These are phyloP conservation scores for Fundulus diaphanus DNA, from an alignment of 2,797 vertebrate genomes.

Conservation along the genomic window DNA sequence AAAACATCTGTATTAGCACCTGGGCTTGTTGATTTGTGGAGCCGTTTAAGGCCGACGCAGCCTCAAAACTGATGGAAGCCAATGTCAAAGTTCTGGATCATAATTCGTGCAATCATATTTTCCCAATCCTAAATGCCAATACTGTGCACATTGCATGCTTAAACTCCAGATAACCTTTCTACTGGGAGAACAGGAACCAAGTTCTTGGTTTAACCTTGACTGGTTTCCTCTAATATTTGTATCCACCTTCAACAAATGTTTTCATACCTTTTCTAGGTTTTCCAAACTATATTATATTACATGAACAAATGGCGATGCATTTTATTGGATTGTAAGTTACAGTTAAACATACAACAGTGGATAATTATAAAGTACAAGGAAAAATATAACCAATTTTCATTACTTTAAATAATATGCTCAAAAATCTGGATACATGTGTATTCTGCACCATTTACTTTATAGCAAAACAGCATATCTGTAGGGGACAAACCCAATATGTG, in stretches of 20 bases:
- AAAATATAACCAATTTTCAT: no score
- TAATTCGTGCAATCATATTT: conserved; percentile 72
- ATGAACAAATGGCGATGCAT: no score
- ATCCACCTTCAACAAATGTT: neutral
- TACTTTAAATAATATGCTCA: no score
- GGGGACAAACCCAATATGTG: neutral
- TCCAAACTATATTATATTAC: neutral
- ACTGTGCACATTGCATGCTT: conserved; percentile 52
- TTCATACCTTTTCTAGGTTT: neutral
- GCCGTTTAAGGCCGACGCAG: conserved; percentile 71
- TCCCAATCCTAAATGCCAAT: conserved; percentile 63
- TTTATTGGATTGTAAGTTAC: neutral
- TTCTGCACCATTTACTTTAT: neutral
- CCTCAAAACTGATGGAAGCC: conserved; percentile 72
- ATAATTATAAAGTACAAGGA: neutral
- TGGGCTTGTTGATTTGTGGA: conserved; percentile 67
- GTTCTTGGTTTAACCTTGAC: conserved; percentile 55
- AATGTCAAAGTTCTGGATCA: conserved; percentile 45
- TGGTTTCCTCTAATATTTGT: no score
- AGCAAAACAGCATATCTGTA: neutral
- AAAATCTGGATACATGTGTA: neutral
- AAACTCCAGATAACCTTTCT: conserved; percentile 70
- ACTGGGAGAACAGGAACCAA: conserved; percentile 51
- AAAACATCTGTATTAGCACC: conserved; percentile 42
- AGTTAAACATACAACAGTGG: neutral